Evolutionary conservation across 2,888 invertebrate genomes (phyloP).

Genomic region (Drosophila putrida): DNA sequence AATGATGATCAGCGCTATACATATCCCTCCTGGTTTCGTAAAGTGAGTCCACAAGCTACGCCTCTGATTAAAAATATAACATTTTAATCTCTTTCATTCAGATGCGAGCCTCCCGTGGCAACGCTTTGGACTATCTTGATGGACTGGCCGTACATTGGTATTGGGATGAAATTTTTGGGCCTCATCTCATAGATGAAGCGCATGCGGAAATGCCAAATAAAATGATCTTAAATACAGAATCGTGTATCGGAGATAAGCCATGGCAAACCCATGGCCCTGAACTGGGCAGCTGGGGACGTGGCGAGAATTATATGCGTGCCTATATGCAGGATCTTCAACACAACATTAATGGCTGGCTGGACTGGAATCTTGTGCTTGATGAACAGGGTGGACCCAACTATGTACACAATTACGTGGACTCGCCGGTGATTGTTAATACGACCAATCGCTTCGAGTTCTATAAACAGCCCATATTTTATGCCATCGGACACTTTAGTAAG

Average conservation of each 20-base stretch:
- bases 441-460: slow-evolving; percentile 89
- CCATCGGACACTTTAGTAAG: slow-evolving; percentile 92
- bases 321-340: slow-evolving; percentile 92
- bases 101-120: slow-evolving; percentile 87
- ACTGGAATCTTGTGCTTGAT: slow-evolving; percentile 96
- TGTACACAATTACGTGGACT: slow-evolving; percentile 88
- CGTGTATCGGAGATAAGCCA: slow-evolving; percentile 88
- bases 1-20: slow-evolving; percentile 91
- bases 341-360: slow-evolving; percentile 94
- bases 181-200: slow-evolving; percentile 87
- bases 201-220: slow-evolving; percentile 89
- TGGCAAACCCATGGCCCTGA: slow-evolving; percentile 87
- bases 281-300: slow-evolving; percentile 92
- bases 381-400: slow-evolving; percentile 92
- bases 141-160: slow-evolving; percentile 96
- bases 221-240: slow-evolving; percentile 93
- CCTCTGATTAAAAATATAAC: no score
- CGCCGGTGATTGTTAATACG: slow-evolving; percentile 88
- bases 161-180: slow-evolving; percentile 88
- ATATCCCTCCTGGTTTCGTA: slow-evolving; percentile 89
- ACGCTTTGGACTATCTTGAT: slow-evolving; percentile 88
- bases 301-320: slow-evolving; percentile 88
- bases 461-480: slow-evolving; percentile 96
- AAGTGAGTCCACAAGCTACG: slow-evolving; percentile 85
- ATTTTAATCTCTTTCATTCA: slow-evolving; percentile 56